These are phyloP conservation scores for Limonius californicus DNA, from an alignment of 1,140 invertebrate genomes.

Conservation along the genomic window DNA sequence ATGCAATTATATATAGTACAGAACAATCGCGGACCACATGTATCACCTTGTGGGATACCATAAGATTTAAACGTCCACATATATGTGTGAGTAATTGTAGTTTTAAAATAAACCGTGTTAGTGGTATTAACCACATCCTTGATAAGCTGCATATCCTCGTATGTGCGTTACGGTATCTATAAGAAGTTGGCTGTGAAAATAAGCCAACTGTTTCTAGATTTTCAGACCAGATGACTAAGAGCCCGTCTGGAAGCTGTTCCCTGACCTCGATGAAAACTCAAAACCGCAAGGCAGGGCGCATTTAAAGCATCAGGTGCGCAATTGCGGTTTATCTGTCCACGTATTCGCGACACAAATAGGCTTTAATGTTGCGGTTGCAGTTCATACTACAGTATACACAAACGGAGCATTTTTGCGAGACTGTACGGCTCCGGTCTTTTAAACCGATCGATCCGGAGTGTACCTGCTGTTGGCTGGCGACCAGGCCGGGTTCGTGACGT, in stretches of 20 bases:
- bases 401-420: not conserved
- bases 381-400: not conserved
- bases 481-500: constrained; percentile 13
- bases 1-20: no score
- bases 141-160: no score
- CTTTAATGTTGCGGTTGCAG: not conserved
- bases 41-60: no score
- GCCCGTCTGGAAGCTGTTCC: not conserved
- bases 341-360: not conserved
- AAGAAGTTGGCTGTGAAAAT: no score
- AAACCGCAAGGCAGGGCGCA: not conserved
- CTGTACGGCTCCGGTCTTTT: constrained; percentile 8
- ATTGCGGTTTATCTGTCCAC: not conserved
- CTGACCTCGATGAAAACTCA: not conserved
- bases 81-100: no score
- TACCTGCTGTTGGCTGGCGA: constrained; percentile 11
- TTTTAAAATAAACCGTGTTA: no score
- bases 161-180: no score
- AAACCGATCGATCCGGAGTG: not conserved
- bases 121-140: no score
- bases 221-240: not conserved
- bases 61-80: no score
- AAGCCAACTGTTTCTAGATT: no score
- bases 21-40: no score
- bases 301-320: constrained; percentile 3